Evolutionary conservation across 2,113 vertebrate species (phyloP).

Genomic region (Illadopsis cleaveri): DNA sequence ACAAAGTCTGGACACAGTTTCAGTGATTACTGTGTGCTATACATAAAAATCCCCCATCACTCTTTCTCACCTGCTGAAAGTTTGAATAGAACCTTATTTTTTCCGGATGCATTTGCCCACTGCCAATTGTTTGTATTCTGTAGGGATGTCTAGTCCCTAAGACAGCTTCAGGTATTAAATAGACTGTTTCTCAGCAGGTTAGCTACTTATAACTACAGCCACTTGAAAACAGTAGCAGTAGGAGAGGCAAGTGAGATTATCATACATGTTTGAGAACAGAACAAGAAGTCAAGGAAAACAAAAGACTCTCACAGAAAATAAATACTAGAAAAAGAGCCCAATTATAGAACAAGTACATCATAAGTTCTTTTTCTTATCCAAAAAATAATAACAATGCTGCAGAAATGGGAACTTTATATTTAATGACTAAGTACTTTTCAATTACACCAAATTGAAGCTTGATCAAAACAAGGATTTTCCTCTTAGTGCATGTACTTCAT

Average conservation of each 20-base stretch:
- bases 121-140: neutral
- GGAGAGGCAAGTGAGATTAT: conserved; percentile 42
- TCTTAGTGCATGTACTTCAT: neutral
- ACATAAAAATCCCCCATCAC: neutral
- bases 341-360: neutral
- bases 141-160: neutral
- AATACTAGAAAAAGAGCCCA: neutral
- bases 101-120: neutral
- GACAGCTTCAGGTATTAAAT: neutral
- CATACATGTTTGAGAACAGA: neutral
- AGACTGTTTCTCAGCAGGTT: conserved; percentile 47
- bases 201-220: conserved; percentile 18
- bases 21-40: neutral
- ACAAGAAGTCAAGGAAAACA: conserved; percentile 23
- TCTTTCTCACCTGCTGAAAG: neutral
- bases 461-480: neutral
- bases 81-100: neutral
- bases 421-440: conserved; percentile 3
- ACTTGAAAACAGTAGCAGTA: conserved; percentile 40
- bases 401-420: neutral
- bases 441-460: neutral
- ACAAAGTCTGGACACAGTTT: neutral
- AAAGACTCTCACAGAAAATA: conserved; percentile 32
- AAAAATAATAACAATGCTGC: neutral
- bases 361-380: neutral